Base-by-base conservation (phyloP, 2,888 invertebrate genomes). In the Spisula solida region DNA sequence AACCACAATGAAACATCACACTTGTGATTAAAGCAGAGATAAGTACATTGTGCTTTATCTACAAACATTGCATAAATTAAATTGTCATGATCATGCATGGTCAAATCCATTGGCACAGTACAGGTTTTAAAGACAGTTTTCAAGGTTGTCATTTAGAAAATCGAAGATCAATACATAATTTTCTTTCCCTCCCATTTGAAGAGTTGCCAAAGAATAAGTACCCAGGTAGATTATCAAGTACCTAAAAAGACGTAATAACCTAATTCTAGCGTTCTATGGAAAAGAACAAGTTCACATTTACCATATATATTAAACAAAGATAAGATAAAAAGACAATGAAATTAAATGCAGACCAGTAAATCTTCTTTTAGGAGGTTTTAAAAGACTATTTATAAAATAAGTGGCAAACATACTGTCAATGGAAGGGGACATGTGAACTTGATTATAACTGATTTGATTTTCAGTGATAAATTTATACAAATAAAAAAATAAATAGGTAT, bases 261-360 rank as follows among this genome's bases (percentile, higher is more conserved):
- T 75, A 75, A 75, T 75, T 25, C 75, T 34, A 25, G 16, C 14
- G 2, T 75, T 31, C 18, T 31, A 34, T 75, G 25, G 25, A 75
- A 31, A 34, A 34, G 31, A 75, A 1, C 8, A 14, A 31, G 34
- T 75, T 31, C 75, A 31, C 10, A 18, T 34, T 25, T 31, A 34
- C 29, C 34, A 34, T 34, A 75, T 75, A 18, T 34, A 16, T 75
- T 34, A 8, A n/a, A 14, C 12, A 75, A 31, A 31, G 75, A 75
- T 75, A 31, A 75, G 75, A 75, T 34, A 75, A 75, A 75, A 75
- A 75, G 25, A 75, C 34, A 25, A 8, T 70, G 75, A 34, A 75
- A 51, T 25, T 8, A 75, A 34, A 75, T 34, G 34, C 14, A 75
- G 34, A 31, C 18, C 75, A 34, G 75, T 75, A 75, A 75, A 75